Evolutionary conservation across 2,113 vertebrate species (phyloP), one percentile per base, ranked within the genome.

Genomic region (Lagopus leucura): DNA sequence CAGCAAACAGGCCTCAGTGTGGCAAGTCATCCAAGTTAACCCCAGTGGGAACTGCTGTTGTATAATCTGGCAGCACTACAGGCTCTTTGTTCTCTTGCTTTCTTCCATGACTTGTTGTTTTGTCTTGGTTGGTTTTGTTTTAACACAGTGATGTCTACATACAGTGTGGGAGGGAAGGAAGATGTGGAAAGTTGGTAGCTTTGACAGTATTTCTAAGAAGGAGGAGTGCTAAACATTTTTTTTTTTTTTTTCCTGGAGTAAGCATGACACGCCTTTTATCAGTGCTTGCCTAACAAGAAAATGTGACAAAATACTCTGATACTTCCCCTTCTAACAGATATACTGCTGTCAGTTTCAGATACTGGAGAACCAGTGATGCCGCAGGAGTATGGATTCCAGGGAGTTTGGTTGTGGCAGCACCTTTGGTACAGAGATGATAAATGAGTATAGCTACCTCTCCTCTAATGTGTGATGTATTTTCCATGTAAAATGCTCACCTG

Each of bases 351-450:
- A 88, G 55, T 60, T 86, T 87, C 72, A 91, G 75, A 70, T 82
- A 47, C 36, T 43, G 55, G 34, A 74, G 34, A 0, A 0, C 24
- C 45, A 24, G 9, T 17, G 19, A 60, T 70, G 17, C 78, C 28
- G 21, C 0, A 0, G 16, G 52, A 73, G 4, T 61, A 52, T 18
- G 1, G 1, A 14, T 74, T 64, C 55, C 75, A 45, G 6, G 0
- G 0, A 28, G 17, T n/a, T 60, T 86, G 27, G 13, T 34, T 78
- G 75, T 69, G 69, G 48, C 72, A 78, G 36, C 36, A 55, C 61
- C 34, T 90, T 90, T 78, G 65, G 14, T 1, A 2, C 38, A 30
- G 3, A 74, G 64, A 47, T 92, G 64, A 47, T 92, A 45, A 73
- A 80, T 9, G 38, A 80, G 22, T 61, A 52, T 75, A 47, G 25